These are phyloP conservation scores for Drosophila saltans DNA, from an alignment of 1,140 invertebrate species.

Conservation along the genomic window DNA sequence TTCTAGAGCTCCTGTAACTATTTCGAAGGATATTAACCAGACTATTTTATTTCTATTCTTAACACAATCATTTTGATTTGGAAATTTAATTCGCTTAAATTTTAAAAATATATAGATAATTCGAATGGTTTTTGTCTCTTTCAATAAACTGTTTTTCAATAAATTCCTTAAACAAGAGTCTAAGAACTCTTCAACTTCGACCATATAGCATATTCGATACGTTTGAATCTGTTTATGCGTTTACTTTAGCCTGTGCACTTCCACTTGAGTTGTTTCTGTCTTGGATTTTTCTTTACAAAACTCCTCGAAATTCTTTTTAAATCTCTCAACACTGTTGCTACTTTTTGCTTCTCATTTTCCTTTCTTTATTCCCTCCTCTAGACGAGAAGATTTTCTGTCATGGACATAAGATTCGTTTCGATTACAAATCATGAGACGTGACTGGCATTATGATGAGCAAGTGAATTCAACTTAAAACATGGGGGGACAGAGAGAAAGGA, in stretches of 20 bases:
- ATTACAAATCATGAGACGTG: constrained; percentile 74
- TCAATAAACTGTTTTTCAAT: too few species aligned
- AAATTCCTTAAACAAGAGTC: too few species aligned
- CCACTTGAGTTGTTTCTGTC: not conserved
- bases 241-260: not conserved
- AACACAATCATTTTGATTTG: too few species aligned
- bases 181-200: too few species aligned
- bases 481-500: constrained; percentile 16
- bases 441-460: constrained; percentile 46
- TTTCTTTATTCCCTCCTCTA: not conserved
- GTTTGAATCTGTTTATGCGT: not conserved
- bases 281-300: not conserved
- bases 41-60: too few species aligned
- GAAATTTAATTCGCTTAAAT: too few species aligned
- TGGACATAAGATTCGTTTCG: constrained; percentile 74
- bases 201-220: not conserved
- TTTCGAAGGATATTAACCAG: too few species aligned
- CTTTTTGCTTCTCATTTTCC: constrained; percentile 29
- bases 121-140: too few species aligned
- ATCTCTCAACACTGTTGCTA: constrained; percentile 50
- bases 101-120: too few species aligned
- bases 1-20: too few species aligned
- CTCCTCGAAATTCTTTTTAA: constrained; percentile 18
- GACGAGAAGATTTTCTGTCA: constrained; percentile 61
- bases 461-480: not conserved